Conservation (phyloP, 2,797 vertebrate species). For the Limnodromus scolopaceus region DNA sequence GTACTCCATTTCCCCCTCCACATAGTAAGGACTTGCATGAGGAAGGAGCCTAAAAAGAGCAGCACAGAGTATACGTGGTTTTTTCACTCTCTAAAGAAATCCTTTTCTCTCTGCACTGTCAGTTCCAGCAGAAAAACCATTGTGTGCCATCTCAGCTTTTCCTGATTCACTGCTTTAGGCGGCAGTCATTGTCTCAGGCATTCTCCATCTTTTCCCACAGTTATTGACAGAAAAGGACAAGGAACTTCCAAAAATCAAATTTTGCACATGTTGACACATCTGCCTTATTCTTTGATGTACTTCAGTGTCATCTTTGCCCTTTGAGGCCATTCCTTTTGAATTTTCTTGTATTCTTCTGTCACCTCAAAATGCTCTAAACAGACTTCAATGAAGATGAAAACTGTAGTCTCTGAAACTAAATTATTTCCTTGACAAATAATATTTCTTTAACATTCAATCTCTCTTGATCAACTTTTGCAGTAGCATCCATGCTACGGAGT, state of each 20-base stretch:
- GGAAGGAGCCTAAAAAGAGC: background rate
- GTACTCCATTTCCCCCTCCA: background rate
- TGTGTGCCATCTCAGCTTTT: background rate
- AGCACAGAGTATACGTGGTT: background rate
- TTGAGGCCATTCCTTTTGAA: background rate
- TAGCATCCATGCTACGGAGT: rapidly evolving
- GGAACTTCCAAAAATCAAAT: background rate
- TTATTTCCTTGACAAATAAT: background rate
- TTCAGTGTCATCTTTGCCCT: background rate
- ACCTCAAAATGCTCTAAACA: background rate
- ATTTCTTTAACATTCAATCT: background rate
- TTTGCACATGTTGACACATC: background rate
- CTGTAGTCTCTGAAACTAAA: background rate
- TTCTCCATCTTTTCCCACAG: background rate
- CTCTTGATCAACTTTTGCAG: background rate
- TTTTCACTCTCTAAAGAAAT: background rate
- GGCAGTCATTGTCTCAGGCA: background rate
- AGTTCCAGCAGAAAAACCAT: background rate
- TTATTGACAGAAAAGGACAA: background rate
- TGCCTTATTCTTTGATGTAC: background rate
- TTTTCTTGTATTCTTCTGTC: background rate
- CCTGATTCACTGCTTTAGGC: background rate
- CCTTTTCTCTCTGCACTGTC: background rate
- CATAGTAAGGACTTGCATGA: background rate
- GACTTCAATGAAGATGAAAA: background rate